A percentile compares a stretch with the other conserved stretches of the same genome.
phyloP scores from a whole-genome alignment of 1,140 invertebrate genomes.

The Neodiprion virginianus region DNA sequence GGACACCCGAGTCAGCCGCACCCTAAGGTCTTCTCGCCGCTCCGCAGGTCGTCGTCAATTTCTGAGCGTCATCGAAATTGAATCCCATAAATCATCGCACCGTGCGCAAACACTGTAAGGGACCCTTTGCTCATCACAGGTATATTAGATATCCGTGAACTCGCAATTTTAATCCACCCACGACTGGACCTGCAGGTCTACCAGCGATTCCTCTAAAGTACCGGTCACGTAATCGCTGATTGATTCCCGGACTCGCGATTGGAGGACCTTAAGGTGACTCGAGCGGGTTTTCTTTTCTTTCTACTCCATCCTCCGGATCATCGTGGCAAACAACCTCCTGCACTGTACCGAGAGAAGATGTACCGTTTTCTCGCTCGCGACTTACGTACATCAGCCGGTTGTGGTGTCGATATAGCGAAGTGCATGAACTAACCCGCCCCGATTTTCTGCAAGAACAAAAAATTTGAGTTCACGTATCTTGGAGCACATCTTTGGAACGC shows the following conservation, averaged over 20 bases:
- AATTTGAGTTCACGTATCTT: no score
- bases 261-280: constrained; percentile 1
- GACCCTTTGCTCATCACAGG: no score
- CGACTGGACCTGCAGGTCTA: background rate
- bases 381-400: background rate
- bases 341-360: background rate
- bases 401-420: background rate
- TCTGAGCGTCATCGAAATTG: no score
- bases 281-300: background rate
- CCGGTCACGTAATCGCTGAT: background rate
- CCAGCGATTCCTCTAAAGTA: background rate
- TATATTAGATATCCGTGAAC: no score
- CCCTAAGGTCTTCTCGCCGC: no score
- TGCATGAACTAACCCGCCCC: background rate
- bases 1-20: no score
- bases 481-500: no score
- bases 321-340: background rate
- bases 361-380: background rate
- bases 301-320: background rate
- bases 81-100: no score
- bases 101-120: no score
- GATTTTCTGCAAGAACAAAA: no score
- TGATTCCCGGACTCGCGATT: background rate
- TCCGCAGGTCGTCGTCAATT: no score
- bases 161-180: background rate